Evolutionary conservation across 2,797 vertebrate species (phyloP), one percentile per base, ranked within the genome.

Genomic region (Microhierax caerulescens): DNA sequence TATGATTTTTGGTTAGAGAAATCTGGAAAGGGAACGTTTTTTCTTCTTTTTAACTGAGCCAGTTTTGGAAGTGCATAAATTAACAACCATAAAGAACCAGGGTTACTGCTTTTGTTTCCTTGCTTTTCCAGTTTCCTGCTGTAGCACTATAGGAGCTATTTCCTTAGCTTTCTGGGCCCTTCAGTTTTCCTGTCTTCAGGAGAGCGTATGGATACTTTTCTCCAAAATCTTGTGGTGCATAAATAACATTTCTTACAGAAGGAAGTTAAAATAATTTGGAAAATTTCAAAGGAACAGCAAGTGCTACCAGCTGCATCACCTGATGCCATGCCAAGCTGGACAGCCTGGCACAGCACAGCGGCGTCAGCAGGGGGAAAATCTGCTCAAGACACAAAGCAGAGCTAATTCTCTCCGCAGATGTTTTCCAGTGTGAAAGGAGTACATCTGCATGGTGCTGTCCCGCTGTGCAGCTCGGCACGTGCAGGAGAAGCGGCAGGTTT

Each of bases 371-470:
- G 13, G n/a, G 28, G 64, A 37, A 23, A 8, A 21, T 9, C 36
- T 2, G 23, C 22, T 72, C 53, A 5, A 13, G 65, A 56, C 34
- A 51, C 64, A 36, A 59, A 32, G 48, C 39, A n/a, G 53, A 68
- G 61, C 43, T 70, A 13, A n/a, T 88, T 28, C 90, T 67, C 54
- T 27, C 53, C 72, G 7, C 74, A 96, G 95, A 88, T 64, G 23
- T 65, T 97, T 75, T 98, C 98, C 88, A 98, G 97, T 90, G 98
- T 98, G 94, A 98, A 98, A 97, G 96, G 99, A 96, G 99, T 99
- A 98, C 92, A 98, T 74, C 99, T 98, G 56, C 1, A 32, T 98
- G 99, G 65, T 98, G 98, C 95, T 98, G 99, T 5, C 7, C 98
- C 5, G 87, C 98, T 16, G 98, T 99, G 6, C 98, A 98, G 41